phyloP scores from a whole-genome alignment of 2,888 invertebrate genomes.

The Nymphalis urticae region DNA sequence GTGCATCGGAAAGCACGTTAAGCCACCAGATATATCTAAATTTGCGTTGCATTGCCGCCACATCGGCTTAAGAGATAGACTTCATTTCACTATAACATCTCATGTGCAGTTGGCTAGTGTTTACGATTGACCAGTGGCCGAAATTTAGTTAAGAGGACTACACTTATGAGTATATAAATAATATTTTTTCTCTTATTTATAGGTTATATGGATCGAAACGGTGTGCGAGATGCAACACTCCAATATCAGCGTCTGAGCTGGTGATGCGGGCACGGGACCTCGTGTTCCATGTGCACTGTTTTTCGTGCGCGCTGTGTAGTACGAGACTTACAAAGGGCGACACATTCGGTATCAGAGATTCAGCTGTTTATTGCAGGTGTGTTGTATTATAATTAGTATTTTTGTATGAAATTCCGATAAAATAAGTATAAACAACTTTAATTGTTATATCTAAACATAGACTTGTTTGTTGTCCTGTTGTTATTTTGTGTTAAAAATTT shows the following conservation, averaged over 20 bases:
- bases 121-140: too few species aligned
- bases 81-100: too few species aligned
- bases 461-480: neutral
- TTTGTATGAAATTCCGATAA: neutral
- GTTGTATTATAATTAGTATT: neutral
- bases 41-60: too few species aligned
- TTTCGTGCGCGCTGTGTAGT: constrained; percentile 94
- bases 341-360: constrained; percentile 95
- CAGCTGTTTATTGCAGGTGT: constrained; percentile 92
- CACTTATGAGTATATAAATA: too few species aligned
- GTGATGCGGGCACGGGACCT: constrained; percentile 96
- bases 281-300: constrained; percentile 97
- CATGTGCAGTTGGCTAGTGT: too few species aligned
- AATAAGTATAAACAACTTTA: too few species aligned
- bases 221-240: constrained; percentile 94
- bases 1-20: too few species aligned
- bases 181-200: constrained; percentile 44
- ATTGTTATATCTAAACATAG: too few species aligned
- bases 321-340: constrained; percentile 95
- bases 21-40: too few species aligned
- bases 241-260: constrained; percentile 93
- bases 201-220: constrained; percentile 95
- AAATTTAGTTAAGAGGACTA: too few species aligned
- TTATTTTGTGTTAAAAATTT: constrained; percentile 4
- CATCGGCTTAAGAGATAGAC: too few species aligned